phyloP scores from a whole-genome alignment of 2,797 vertebrate genomes.

The Pseudochirops corinnae region DNA sequence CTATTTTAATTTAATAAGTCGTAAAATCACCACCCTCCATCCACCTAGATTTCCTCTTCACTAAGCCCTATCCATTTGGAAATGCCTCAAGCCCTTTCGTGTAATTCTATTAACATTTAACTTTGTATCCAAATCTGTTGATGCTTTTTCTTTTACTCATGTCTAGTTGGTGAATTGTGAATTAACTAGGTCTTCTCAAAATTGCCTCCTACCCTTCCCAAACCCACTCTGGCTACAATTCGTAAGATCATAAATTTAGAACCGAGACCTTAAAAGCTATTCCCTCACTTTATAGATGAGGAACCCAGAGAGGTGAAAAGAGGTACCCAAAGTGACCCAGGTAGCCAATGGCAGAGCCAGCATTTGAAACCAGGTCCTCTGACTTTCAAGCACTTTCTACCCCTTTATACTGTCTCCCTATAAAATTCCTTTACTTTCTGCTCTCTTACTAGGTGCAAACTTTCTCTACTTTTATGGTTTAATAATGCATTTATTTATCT shows the following conservation, averaged over 20 bases:
- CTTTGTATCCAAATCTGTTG: background rate
- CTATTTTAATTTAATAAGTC: slow-evolving; percentile 23
- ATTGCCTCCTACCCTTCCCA: background rate
- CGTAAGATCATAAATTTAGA: background rate
- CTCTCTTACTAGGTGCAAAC: background rate
- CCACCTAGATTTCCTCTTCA: background rate
- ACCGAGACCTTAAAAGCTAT: background rate
- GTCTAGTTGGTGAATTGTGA: background rate
- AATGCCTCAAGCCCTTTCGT: background rate
- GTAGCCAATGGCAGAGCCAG: background rate
- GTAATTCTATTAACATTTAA: background rate
- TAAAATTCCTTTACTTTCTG: slow-evolving; percentile 31
- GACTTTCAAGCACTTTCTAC: background rate
- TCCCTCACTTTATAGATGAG: background rate
- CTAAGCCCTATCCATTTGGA: background rate
- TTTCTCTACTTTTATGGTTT: background rate
- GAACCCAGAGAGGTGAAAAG: background rate
- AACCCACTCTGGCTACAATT: background rate
- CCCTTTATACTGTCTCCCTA: background rate
- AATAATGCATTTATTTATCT: slow-evolving; percentile 19
- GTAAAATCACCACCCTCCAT: background rate
- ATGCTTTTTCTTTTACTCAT: background rate
- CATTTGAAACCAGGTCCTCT: background rate
- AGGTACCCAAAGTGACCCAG: background rate
- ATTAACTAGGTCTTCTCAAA: background rate